Percentiles rank a stretch among this genome's conserved stretches.
Conservation (phyloP, 2,113 vertebrate species). For the Carassius auratus region DNA sequence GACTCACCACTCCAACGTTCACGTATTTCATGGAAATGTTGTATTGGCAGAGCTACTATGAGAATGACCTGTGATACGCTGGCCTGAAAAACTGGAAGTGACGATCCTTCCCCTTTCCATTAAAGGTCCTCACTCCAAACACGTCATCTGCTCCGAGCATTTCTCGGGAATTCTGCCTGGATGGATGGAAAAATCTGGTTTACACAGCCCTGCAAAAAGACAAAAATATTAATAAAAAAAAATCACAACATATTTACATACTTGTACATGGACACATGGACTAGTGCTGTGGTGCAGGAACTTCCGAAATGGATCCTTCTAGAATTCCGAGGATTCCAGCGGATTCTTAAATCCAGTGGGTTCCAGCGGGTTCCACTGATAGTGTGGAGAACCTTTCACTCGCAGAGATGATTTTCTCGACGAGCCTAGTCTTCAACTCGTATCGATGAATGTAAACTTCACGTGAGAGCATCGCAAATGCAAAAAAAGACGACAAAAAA, state of each 20-base stretch:
- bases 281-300: constrained; percentile 58
- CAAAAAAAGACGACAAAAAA: constrained; percentile 49
- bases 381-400: constrained; percentile 57
- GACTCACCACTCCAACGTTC: not conserved
- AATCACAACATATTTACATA: constrained; percentile 38
- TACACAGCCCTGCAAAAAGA: constrained; percentile 40
- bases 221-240: not conserved
- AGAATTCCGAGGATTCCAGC: not conserved
- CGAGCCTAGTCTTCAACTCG: constrained; percentile 60
- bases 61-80: not conserved
- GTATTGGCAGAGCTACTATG: not conserved
- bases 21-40: constrained; percentile 1
- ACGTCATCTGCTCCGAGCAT: not conserved
- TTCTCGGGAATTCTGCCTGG: constrained; percentile 13
- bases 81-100: constrained; percentile 52
- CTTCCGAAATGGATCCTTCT: constrained; percentile 31
- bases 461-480: constrained; percentile 65
- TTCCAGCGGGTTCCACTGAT: constrained; percentile 37
- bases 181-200: constrained; percentile 28
- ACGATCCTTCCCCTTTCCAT: not conserved
- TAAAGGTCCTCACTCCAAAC: too few relatives aligned
- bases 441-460: constrained; percentile 75
- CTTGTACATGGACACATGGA: constrained; percentile 61
- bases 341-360: constrained; percentile 30
- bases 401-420: constrained; percentile 27